Conservation (phyloP, 64 coral and sea anemone genomes). For the Pachyseris speciosa region DNA sequence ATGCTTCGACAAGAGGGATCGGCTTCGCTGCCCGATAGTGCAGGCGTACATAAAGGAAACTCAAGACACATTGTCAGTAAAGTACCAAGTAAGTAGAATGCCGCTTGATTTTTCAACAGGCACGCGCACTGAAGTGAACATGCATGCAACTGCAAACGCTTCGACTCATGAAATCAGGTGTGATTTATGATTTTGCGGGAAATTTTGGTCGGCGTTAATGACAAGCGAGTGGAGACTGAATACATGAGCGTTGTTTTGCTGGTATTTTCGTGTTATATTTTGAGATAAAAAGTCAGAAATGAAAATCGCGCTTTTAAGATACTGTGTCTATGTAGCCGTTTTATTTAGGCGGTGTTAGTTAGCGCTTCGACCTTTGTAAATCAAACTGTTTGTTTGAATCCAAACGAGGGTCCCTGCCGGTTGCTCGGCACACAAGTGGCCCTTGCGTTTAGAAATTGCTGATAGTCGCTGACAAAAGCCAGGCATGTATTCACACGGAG, state of each 20-base stretch:
- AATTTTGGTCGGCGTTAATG: not conserved
- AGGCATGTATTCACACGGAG: not conserved
- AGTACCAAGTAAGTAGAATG: conserved; percentile 4
- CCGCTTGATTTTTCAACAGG: not conserved
- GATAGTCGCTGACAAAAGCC: conserved; percentile 2
- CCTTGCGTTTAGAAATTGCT: not conserved
- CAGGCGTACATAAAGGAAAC: conserved; percentile 28
- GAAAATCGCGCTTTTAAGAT: too few species aligned
- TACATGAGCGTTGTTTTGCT: not conserved
- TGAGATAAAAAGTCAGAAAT: not conserved
- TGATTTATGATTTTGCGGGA: not conserved
- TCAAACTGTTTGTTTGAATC: not conserved
- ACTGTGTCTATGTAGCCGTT: too few species aligned
- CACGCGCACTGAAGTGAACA: not conserved
- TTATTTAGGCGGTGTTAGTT: too few species aligned
- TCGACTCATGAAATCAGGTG: not conserved
- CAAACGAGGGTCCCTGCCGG: not conserved
- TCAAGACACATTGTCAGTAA: not conserved
- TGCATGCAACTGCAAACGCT: not conserved
- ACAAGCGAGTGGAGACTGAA: not conserved
- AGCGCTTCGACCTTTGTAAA: not conserved
- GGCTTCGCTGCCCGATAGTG: conserved; percentile 26
- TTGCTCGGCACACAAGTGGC: not conserved
- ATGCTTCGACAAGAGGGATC: conserved; percentile 49
- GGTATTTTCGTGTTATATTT: not conserved